Percentiles rank a stretch among this genome's conserved stretches.
Evolutionary conservation across 2,888 invertebrate genomes (phyloP).

Genomic region (Lasioglossum calceatum): DNA sequence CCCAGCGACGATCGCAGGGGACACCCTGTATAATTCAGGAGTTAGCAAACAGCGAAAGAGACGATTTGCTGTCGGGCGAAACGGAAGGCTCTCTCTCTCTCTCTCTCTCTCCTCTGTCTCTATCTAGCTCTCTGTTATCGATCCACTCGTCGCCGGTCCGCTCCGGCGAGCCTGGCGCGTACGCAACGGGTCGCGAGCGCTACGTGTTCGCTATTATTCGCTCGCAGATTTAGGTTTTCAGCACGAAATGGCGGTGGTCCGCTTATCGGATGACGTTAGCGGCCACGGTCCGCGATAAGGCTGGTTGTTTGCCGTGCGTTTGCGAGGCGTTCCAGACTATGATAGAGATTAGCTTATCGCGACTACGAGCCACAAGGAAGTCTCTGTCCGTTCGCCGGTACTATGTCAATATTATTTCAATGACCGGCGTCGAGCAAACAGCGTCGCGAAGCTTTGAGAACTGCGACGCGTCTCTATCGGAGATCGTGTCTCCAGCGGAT

Average conservation of each 20-base stretch:
- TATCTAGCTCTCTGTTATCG: slow-evolving; percentile 38
- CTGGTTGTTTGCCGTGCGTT: slow-evolving; percentile 68
- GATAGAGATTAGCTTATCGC: slow-evolving; percentile 75
- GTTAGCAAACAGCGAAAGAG: background rate
- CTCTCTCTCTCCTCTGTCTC: background rate
- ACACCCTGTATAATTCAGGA: slow-evolving; percentile 8
- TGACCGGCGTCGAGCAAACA: slow-evolving; percentile 63
- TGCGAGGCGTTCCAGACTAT: slow-evolving; percentile 71
- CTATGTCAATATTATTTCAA: slow-evolving; percentile 77
- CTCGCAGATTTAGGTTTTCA: slow-evolving; percentile 68
- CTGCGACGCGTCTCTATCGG: slow-evolving; percentile 18
- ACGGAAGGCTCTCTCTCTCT: background rate
- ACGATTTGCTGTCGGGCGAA: slow-evolving; percentile 3
- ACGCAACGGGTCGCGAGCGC: slow-evolving; percentile 11
- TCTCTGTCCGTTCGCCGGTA: slow-evolving; percentile 70
- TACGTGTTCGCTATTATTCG: slow-evolving; percentile 36
- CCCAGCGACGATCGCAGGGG: background rate
- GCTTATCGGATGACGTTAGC: slow-evolving; percentile 74
- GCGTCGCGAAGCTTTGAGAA: slow-evolving; percentile 17
- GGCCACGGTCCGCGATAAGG: slow-evolving; percentile 59
- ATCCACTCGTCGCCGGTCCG: slow-evolving; percentile 26
- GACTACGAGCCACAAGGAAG: slow-evolving; percentile 72
- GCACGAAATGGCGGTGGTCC: slow-evolving; percentile 71
- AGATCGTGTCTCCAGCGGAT: background rate
- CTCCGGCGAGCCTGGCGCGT: background rate